A percentile compares a stretch with the other conserved stretches of the same genome.
Evolutionary conservation across 2,888 invertebrate genomes (phyloP).

Genomic region (Chrysotoxum bicinctum): DNA sequence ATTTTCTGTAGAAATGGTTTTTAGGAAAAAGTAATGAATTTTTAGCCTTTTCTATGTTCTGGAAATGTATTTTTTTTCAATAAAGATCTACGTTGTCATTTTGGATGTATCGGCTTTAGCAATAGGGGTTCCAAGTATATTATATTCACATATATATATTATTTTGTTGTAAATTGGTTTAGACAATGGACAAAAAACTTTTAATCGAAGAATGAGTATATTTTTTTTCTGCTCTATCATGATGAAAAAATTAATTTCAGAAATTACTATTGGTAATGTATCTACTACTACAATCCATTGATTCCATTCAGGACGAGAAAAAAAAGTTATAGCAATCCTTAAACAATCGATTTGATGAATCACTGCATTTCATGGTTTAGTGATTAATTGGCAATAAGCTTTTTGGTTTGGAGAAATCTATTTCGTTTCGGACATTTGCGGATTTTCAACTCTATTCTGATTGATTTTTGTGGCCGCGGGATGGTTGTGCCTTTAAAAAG

Average conservation of each 20-base stretch:
- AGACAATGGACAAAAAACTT: slow-evolving; percentile 55
- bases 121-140: neutral
- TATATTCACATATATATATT: slow-evolving; percentile 6
- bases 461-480: slow-evolving; percentile 13
- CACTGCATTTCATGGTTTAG: slow-evolving; percentile 2
- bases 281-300: neutral
- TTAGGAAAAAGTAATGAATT: slow-evolving; percentile 40
- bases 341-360: slow-evolving; percentile 12
- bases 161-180: slow-evolving; percentile 49
- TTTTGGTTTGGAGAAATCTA: neutral
- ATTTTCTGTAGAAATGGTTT: slow-evolving; percentile 16
- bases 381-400: slow-evolving; percentile 9
- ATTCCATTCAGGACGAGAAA: neutral
- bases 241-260: slow-evolving; percentile 1
- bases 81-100: slow-evolving; percentile 39
- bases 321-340: neutral
- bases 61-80: neutral
- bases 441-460: neutral
- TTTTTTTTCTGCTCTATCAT: slow-evolving; percentile 7
- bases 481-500: neutral
- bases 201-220: slow-evolving; percentile 20
- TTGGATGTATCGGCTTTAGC: slow-evolving; percentile 22
- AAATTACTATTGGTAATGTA: slow-evolving; percentile 2
- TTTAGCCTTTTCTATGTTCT: slow-evolving; percentile 30
- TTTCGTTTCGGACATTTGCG: neutral